Evolutionary conservation across 2,113 vertebrate genomes (phyloP).

Genomic region (Melanerpes aurifrons): DNA sequence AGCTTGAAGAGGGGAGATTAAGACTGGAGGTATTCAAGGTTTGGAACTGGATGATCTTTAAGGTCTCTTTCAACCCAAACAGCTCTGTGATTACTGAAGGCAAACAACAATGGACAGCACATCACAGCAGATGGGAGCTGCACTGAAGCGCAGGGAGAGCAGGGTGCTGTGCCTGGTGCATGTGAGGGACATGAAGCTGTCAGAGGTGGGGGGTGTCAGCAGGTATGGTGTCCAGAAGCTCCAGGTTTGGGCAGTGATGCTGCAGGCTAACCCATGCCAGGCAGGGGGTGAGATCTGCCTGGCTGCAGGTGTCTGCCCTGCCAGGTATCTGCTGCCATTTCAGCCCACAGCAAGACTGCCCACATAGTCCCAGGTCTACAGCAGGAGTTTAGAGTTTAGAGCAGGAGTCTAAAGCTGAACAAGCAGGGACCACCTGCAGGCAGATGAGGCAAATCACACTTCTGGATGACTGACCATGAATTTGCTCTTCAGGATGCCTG

Average conservation of each 20-base stretch:
- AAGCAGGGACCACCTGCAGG: neutral
- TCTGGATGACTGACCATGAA: neutral
- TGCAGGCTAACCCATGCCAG: rapidly evolving
- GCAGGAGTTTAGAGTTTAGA: no score
- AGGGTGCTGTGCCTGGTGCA: neutral
- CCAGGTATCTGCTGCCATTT: neutral
- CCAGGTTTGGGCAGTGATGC: rapidly evolving
- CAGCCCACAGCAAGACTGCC: neutral
- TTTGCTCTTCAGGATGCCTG: neutral
- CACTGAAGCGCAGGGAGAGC: neutral
- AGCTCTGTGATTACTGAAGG: neutral
- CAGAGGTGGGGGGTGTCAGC: rapidly evolving
- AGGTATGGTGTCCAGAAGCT: rapidly evolving
- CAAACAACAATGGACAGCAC: no score
- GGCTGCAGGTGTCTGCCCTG: rapidly evolving
- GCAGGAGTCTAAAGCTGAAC: neutral
- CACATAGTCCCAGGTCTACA: rapidly evolving
- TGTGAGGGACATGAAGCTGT: rapidly evolving
- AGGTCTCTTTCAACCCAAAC: neutral
- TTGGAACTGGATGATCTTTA: neutral
- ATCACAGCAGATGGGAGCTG: neutral
- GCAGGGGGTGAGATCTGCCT: no score
- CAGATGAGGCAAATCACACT: neutral
- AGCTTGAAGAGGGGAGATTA: no score
- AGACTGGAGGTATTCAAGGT: neutral